Percentiles rank a stretch among this genome's conserved stretches.
phyloP scores from a whole-genome alignment of 1,140 invertebrate species.

The Bombus consobrinus region DNA sequence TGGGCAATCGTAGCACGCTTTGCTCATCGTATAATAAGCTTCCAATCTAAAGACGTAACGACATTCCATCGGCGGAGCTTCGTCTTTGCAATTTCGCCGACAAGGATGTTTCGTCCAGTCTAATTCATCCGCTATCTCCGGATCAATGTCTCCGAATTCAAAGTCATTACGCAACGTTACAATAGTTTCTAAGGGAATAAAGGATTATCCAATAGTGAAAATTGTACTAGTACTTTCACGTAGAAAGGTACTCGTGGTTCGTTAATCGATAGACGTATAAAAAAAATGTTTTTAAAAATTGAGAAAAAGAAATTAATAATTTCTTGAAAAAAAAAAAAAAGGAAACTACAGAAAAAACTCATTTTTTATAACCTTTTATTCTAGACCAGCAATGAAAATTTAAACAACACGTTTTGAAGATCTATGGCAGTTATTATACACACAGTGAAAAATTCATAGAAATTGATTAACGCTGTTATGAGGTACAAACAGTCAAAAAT shows the following conservation, averaged over 20 bases:
- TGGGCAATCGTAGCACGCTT: constrained; percentile 94
- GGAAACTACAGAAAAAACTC: too few relatives aligned
- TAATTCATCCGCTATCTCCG: constrained; percentile 43
- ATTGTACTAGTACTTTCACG: not conserved
- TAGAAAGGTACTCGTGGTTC: not conserved
- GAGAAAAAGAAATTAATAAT: too few relatives aligned
- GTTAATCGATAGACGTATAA: too few relatives aligned
- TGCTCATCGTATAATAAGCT: constrained; percentile 92
- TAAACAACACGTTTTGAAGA: too few relatives aligned
- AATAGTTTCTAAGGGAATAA: constrained; percentile 39
- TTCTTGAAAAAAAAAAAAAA: too few relatives aligned
- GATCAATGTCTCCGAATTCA: constrained; percentile 31
- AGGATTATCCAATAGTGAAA: not conserved
- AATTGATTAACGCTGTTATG: too few relatives aligned
- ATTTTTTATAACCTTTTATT: too few relatives aligned
- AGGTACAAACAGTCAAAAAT: too few relatives aligned
- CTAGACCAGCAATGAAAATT: too few relatives aligned
- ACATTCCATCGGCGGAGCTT: constrained; percentile 86
- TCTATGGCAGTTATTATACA: too few relatives aligned
- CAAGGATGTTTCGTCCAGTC: constrained; percentile 80
- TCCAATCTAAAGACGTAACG: constrained; percentile 89
- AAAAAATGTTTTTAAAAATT: too few relatives aligned
- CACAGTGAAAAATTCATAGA: too few relatives aligned
- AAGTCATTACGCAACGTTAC: constrained; percentile 38
- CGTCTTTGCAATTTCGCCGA: constrained; percentile 82